Conservation (phyloP, 23 tunicate genomes). For the Halocynthia roretzi region DNA sequence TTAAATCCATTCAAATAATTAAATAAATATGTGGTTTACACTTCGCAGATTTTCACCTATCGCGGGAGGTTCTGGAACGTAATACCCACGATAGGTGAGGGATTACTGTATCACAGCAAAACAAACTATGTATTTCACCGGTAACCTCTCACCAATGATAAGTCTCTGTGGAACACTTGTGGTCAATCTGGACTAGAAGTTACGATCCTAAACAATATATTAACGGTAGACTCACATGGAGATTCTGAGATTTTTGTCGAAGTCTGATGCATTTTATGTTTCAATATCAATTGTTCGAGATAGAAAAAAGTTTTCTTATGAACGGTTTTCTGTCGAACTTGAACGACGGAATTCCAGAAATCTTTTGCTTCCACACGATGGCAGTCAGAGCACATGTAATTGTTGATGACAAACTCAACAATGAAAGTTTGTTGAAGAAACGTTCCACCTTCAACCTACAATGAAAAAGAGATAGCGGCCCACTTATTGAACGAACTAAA, state of each 20-base stretch:
- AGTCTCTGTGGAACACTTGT: too few species aligned
- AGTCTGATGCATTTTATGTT: conserved; percentile 79
- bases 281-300: conserved; percentile 85
- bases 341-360: conserved; percentile 93
- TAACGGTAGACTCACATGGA: conserved; percentile 31
- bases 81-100: too few species aligned
- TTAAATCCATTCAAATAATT: too few species aligned
- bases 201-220: too few species aligned
- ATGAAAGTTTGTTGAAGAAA: conserved; percentile 85
- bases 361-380: conserved; percentile 98
- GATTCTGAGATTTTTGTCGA: conserved; percentile 63
- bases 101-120: too few species aligned
- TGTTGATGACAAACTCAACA: conserved; percentile 78
- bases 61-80: too few species aligned
- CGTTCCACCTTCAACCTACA: conserved; percentile 82
- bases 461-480: background rate
- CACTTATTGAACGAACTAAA: too few species aligned
- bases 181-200: too few species aligned
- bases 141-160: too few species aligned
- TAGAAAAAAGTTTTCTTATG: conserved; percentile 88
- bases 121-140: too few species aligned
- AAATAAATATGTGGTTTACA: too few species aligned
- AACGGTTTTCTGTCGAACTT: conserved; percentile 77
- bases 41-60: too few species aligned
- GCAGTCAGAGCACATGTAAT: conserved; percentile 92